Conservation (phyloP, 2,888 invertebrate species). For the Ectemnius continuus region DNA sequence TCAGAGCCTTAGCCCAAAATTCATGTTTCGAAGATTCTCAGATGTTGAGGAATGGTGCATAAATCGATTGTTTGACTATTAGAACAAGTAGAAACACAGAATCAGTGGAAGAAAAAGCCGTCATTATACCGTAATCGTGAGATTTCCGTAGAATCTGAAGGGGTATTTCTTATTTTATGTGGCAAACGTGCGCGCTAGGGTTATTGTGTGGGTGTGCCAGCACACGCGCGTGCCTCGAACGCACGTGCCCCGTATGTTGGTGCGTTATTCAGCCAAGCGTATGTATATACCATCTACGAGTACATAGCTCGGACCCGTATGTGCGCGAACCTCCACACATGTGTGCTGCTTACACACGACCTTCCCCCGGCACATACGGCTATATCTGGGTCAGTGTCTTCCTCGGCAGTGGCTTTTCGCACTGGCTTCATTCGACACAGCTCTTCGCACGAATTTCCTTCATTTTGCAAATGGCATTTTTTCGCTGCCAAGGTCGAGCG, state of each 20-base stretch:
- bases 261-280: constrained; percentile 49
- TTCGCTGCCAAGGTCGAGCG: constrained; percentile 44
- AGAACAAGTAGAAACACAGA: no score
- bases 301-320: constrained; percentile 6
- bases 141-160: not conserved
- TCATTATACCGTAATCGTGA: constrained; percentile 28
- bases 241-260: constrained; percentile 18
- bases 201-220: constrained; percentile 33
- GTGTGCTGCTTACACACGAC: constrained; percentile 56
- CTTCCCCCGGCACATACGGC: constrained; percentile 51
- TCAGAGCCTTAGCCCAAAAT: no score
- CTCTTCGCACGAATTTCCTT: constrained; percentile 51
- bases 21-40: no score
- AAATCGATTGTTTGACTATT: no score
- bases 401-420: constrained; percentile 57
- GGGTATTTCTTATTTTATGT: constrained; percentile 55
- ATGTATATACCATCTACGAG: not conserved
- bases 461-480: constrained; percentile 28
- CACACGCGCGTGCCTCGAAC: not conserved
- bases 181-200: constrained; percentile 13
- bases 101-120: no score
- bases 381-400: constrained; percentile 67
- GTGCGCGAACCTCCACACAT: not conserved
- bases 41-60: no score
- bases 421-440: constrained; percentile 47